A percentile compares a stretch with the other conserved stretches of the same genome.
Conservation (phyloP, 2,888 invertebrate genomes). For the Harmothoe impar region DNA sequence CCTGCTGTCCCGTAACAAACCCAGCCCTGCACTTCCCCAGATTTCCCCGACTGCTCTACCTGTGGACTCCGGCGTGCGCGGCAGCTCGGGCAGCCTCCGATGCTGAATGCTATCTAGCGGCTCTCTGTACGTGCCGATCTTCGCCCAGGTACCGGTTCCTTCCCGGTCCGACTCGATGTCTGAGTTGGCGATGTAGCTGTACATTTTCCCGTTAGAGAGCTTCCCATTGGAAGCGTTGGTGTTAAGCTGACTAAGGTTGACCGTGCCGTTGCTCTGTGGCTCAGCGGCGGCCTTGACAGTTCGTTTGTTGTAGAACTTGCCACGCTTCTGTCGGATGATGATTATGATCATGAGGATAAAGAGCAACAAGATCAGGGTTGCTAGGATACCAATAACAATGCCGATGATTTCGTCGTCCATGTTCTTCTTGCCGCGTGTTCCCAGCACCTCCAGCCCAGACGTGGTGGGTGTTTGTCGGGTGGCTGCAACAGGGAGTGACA, state of each 20-base stretch:
- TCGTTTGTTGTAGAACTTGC: conserved; percentile 62
- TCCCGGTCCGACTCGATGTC: conserved; percentile 80
- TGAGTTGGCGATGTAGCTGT: conserved; percentile 82
- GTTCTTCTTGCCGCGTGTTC: conserved; percentile 35
- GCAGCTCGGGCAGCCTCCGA: conserved; percentile 81
- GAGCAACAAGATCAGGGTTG: conserved; percentile 63
- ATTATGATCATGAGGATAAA: conserved; percentile 64
- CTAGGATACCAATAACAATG: conserved; percentile 64
- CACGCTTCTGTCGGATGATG: conserved; percentile 63
- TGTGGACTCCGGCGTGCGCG: conserved; percentile 73
- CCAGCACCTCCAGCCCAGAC: conserved; percentile 70
- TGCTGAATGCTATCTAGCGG: conserved; percentile 74
- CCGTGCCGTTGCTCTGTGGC: conserved; percentile 60
- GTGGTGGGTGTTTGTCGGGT: conserved; percentile 80
- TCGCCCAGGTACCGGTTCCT: conserved; percentile 68
- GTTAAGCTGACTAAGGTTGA: conserved; percentile 54
- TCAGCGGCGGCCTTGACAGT: conserved; percentile 41
- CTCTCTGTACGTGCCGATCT: conserved; percentile 66
- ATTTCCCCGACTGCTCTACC: conserved; percentile 60
- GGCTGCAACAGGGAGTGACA: neutral
- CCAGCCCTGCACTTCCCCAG: too few species aligned
- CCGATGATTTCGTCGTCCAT: conserved; percentile 65
- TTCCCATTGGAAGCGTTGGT: conserved; percentile 74
- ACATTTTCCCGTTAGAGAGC: conserved; percentile 83
- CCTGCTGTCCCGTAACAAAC: too few species aligned